Conservation (phyloP, 2,797 vertebrate genomes). For the Platalea minor region DNA sequence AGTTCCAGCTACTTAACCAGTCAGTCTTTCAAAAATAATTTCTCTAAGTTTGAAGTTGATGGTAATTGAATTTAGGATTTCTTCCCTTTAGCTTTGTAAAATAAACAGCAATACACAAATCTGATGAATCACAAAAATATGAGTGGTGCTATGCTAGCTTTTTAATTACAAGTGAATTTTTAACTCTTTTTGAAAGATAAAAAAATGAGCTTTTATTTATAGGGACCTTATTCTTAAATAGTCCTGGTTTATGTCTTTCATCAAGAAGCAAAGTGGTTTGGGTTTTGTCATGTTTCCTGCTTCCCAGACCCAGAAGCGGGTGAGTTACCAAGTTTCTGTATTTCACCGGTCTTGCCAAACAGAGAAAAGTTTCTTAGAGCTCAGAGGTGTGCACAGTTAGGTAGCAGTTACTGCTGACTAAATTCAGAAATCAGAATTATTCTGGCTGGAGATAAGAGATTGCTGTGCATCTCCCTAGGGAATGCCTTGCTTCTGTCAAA, state of each 20-base stretch:
- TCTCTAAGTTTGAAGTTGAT: not conserved
- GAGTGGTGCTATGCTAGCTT: not conserved
- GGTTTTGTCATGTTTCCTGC: not conserved
- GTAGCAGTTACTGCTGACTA: not conserved
- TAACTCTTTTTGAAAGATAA: not conserved
- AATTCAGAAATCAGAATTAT: not conserved
- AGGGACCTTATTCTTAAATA: not conserved
- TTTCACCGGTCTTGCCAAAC: not conserved
- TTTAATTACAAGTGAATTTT: not conserved
- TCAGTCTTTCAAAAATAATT: not conserved
- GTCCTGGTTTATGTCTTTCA: not conserved
- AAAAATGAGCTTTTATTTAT: not conserved
- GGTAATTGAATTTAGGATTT: not conserved
- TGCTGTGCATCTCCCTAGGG: not conserved
- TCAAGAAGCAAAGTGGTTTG: not conserved
- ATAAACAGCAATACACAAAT: not conserved
- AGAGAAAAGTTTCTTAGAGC: not conserved
- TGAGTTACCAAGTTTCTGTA: not conserved
- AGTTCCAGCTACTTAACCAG: not conserved
- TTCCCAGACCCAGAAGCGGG: not conserved
- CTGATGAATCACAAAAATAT: not conserved
- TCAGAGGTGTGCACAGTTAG: not conserved
- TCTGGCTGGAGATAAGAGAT: not conserved
- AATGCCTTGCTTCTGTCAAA: not conserved
- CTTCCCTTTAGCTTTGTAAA: not conserved